Conservation (phyloP, 2,797 vertebrate species). For the Novumbra hubbsi region DNA sequence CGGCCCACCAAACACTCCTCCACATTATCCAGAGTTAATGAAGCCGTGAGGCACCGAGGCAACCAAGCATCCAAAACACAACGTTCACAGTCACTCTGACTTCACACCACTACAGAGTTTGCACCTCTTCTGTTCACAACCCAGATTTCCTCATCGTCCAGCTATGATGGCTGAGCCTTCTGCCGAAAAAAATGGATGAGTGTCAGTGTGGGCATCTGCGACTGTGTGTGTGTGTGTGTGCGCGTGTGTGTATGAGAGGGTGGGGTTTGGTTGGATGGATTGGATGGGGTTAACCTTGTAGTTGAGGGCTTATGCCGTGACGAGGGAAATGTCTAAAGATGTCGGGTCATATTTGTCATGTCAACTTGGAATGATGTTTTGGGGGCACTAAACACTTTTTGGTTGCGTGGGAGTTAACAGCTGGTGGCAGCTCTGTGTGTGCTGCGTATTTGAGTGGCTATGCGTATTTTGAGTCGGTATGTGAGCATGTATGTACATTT, state of each 20-base stretch:
- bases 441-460: not conserved
- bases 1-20: constrained; percentile 17
- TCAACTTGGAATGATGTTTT: not conserved
- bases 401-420: constrained; percentile 5
- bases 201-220: not conserved
- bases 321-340: not conserved
- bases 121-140: not conserved
- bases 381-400: not conserved
- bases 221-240: not conserved
- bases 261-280: not conserved
- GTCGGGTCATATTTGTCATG: not conserved
- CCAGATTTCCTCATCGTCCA: not conserved
- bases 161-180: not conserved
- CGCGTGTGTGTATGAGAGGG: not conserved
- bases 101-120: not conserved
- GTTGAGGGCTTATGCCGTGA: not conserved
- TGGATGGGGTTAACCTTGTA: not conserved
- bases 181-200: not conserved
- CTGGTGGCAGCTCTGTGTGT: constrained; percentile 22
- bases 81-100: not conserved
- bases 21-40: constrained; percentile 12
- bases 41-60: constrained; percentile 42
- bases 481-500: not conserved
- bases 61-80: constrained; percentile 13
- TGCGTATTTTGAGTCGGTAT: not conserved